A percentile compares a stretch with the other conserved stretches of the same genome.
These are phyloP conservation scores for Lineus longissimus DNA, from an alignment of 1,140 invertebrate species.

Conservation along the genomic window DNA sequence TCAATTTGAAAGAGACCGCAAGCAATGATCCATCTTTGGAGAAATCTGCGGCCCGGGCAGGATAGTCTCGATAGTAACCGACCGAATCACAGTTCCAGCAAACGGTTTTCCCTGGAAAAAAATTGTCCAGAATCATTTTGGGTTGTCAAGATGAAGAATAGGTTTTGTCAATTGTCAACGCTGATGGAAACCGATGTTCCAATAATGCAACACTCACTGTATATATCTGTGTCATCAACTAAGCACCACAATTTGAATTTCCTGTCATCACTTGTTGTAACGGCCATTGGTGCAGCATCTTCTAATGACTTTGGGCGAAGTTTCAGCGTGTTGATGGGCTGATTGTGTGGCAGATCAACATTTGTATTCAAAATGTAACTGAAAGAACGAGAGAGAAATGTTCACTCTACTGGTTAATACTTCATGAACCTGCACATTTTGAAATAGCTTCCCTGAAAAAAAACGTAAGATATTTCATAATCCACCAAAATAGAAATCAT, in stretches of 20 bases:
- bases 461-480: no score
- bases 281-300: conserved; percentile 49
- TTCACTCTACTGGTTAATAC: conserved; percentile 15
- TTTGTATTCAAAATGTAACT: conserved; percentile 71
- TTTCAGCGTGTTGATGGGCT: conserved; percentile 59
- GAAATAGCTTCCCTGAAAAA: no score
- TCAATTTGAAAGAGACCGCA: conserved; percentile 67
- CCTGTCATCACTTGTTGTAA: conserved; percentile 67
- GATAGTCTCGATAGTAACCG: conserved; percentile 63
- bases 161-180: background rate
- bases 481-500: no score
- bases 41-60: conserved; percentile 62
- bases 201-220: conserved; percentile 32
- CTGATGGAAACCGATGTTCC: background rate
- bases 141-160: background rate
- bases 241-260: conserved; percentile 73
- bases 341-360: conserved; percentile 69
- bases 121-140: background rate
- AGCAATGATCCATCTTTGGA: conserved; percentile 74
- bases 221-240: conserved; percentile 50
- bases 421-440: no score
- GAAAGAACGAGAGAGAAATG: no score
- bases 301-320: conserved; percentile 60
- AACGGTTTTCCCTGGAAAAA: conserved; percentile 30
- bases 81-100: conserved; percentile 66